Base-by-base conservation (phyloP, 2,888 invertebrate species). In the Herminia tarsipennalis region DNA sequence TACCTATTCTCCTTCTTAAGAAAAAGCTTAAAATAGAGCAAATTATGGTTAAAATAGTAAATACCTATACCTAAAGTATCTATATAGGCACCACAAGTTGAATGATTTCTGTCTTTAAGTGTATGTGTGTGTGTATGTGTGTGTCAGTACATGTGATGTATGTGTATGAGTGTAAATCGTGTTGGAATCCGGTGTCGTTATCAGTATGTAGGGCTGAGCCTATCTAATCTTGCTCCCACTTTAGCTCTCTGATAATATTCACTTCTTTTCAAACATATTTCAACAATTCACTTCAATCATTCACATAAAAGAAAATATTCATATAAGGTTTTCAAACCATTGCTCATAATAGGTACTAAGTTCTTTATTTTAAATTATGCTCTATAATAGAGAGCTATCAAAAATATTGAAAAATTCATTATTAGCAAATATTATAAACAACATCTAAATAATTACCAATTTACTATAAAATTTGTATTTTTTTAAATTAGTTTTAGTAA, bases 201-300 rank as follows among this genome's bases (percentile, higher is more conserved):
- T 88, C 88, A 77, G 44, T 45, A 55, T 66, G 74, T 82, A 88
- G 87, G 88, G 88, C 80, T 81, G 81, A 70, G 74, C 64, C 73
- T 86, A 89, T 88, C 88, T 88, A 80, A 88, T 89, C 88, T 82
- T 73, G 68, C 74, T 80, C 75, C 74, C 75, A 82, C 78, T 81
- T 74, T 77, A 75, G 61, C 65, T 76, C 65, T 64, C 66, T 75
- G 83, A 84, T 84, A 81, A 82, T 77, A 75, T 49, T 70, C 53
- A 74, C 66, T 69, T 74, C 66, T 78, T 77, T 76, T 65, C 53
- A 58, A 76, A 76, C 56, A 68, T 64, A 67, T 72, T 70, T 65
- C 62, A 70, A 70, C 56, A 61, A 65, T 65, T 65, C 53, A 59
- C 49, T 28, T 49, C 45, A 46, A 53, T 63, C 30, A 39, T 60